Evolutionary conservation across 2,797 vertebrate species (phyloP).

Genomic region (Diceros bicornis): DNA sequence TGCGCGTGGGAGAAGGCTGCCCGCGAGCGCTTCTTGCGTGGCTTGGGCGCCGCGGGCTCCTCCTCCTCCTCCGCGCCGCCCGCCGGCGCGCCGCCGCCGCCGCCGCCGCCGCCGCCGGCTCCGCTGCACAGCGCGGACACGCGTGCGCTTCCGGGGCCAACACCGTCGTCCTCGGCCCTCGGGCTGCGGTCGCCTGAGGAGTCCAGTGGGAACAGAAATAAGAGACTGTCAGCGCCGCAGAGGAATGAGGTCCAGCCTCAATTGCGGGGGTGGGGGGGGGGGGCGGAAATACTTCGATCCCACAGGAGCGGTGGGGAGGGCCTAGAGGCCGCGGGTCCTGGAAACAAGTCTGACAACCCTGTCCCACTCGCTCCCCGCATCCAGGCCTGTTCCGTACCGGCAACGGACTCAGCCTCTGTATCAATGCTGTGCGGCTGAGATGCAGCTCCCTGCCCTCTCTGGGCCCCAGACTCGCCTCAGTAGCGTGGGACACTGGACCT

Average conservation of each 20-base stretch:
- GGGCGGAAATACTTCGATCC: background rate
- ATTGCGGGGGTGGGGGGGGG: background rate
- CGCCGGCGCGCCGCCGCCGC: slow-evolving; percentile 76
- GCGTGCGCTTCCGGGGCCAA: slow-evolving; percentile 56
- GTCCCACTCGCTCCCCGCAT: too few species aligned
- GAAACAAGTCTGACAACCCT: background rate
- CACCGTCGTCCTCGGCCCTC: slow-evolving; percentile 84
- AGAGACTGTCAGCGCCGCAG: slow-evolving; percentile 45
- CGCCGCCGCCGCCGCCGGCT: background rate
- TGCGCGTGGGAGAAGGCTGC: slow-evolving; percentile 99
- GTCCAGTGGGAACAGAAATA: slow-evolving; percentile 62
- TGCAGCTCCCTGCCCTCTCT: background rate
- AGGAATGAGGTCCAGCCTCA: background rate
- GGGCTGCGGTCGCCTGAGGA: slow-evolving; percentile 88
- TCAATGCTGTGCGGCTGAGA: background rate
- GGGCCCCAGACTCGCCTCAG: background rate
- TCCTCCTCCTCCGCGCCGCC: slow-evolving; percentile 86
- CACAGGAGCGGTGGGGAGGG: background rate
- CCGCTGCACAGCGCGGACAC: slow-evolving; percentile 82
- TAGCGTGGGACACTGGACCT: background rate
- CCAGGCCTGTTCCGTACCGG: background rate
- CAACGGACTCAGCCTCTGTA: background rate
- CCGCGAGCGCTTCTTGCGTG: slow-evolving; percentile 98
- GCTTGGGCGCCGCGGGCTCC: slow-evolving; percentile 91
- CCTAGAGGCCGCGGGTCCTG: background rate